Evolutionary conservation across 2,797 vertebrate species (phyloP).

Genomic region (Syngnathus acus): DNA sequence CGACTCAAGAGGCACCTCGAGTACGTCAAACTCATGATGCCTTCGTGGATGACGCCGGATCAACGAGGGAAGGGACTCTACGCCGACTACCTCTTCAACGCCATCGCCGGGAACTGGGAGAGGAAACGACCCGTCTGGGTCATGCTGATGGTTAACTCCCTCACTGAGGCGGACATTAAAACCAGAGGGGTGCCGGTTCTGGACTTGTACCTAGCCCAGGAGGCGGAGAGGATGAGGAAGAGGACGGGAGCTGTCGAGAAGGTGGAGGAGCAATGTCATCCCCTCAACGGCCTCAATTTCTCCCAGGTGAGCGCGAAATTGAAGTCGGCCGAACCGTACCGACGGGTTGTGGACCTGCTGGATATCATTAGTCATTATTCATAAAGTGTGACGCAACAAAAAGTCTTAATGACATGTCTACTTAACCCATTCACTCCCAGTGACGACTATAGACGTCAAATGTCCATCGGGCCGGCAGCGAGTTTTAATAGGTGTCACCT

Average conservation of each 20-base stretch:
- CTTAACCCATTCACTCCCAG: neutral
- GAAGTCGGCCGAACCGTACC: neutral
- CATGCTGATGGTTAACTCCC: conserved; percentile 88
- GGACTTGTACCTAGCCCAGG: conserved; percentile 85
- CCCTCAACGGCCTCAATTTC: conserved; percentile 83
- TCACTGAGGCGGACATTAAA: conserved; percentile 83
- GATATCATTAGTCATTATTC: conserved; percentile 4
- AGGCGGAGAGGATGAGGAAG: conserved; percentile 82
- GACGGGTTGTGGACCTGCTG: neutral
- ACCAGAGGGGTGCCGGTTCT: conserved; percentile 79
- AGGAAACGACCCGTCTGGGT: conserved; percentile 84
- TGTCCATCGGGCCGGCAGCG: no score
- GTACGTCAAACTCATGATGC: conserved; percentile 86
- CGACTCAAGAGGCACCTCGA: conserved; percentile 81
- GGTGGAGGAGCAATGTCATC: conserved; percentile 89
- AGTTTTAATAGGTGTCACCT: neutral
- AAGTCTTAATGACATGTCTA: neutral
- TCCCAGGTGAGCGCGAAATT: conserved; percentile 74
- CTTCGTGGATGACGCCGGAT: conserved; percentile 85
- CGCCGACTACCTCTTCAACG: conserved; percentile 85
- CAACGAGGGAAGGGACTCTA: conserved; percentile 83
- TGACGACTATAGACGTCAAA: no score
- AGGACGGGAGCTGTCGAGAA: conserved; percentile 82
- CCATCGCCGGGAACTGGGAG: conserved; percentile 88
- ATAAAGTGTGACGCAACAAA: conserved; percentile 1